These are phyloP conservation scores for Sitobion miscanthi DNA, from an alignment of 1,140 invertebrate species.

Conservation along the genomic window DNA sequence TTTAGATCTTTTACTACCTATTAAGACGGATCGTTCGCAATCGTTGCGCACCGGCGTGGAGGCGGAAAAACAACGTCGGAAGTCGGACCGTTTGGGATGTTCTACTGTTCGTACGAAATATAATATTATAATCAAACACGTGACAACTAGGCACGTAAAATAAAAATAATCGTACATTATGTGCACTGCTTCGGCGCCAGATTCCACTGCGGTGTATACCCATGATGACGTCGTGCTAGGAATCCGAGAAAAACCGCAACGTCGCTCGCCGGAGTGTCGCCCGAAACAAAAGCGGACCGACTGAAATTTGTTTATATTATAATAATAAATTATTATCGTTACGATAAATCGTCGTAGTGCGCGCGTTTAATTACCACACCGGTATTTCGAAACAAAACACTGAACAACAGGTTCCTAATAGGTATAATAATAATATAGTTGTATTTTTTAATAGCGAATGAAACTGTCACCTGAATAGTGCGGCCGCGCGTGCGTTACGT, in stretches of 20 bases:
- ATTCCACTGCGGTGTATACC: background rate
- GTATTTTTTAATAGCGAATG: background rate
- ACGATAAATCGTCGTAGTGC: background rate
- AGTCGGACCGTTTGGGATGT: no score
- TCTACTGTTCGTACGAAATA: no score
- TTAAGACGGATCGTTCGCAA: no score
- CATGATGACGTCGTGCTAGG: background rate
- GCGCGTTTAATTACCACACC: background rate
- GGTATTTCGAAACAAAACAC: background rate
- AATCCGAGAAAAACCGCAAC: background rate
- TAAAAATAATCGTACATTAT: no score
- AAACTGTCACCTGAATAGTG: background rate
- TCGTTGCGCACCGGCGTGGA: no score
- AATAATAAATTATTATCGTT: background rate
- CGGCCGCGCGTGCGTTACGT: background rate
- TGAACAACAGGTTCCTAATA: background rate
- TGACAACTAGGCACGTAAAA: no score
- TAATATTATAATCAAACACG: no score
- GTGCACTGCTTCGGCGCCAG: no score
- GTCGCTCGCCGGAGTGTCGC: background rate
- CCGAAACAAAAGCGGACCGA: background rate
- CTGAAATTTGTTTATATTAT: background rate
- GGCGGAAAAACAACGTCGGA: no score
- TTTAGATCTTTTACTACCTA: no score
- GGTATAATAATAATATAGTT: background rate